phyloP scores from a whole-genome alignment of 1,140 invertebrate genomes.

The Trichogramma pretiosum region DNA sequence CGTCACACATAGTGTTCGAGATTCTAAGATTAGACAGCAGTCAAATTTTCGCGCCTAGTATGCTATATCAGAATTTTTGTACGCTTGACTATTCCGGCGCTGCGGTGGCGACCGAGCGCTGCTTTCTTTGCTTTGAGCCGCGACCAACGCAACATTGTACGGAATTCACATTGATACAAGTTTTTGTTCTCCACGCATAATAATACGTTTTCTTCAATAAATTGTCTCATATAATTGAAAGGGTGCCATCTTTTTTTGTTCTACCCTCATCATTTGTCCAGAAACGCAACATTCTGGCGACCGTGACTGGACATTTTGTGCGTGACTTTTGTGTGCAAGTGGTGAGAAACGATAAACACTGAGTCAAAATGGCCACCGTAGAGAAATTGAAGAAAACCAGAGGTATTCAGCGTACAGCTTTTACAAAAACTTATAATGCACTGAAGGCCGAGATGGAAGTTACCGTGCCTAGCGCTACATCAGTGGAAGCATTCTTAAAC shows the following conservation, averaged over 20 bases:
- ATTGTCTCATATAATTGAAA: not conserved
- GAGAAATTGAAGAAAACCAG: not conserved
- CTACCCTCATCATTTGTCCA: not conserved
- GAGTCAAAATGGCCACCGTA: too few species aligned
- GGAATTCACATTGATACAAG: too few species aligned
- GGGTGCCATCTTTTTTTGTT: not conserved
- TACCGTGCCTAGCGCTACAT: not conserved
- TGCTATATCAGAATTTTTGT: too few species aligned
- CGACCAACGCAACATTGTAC: too few species aligned
- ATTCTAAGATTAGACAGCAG: too few species aligned
- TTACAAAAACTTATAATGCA: not conserved
- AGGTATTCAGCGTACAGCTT: not conserved
- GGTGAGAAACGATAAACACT: not conserved
- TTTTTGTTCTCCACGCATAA: too few species aligned
- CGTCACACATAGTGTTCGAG: too few species aligned
- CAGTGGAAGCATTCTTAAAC: conserved; percentile 3
- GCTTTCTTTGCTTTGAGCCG: too few species aligned
- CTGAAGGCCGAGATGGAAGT: not conserved
- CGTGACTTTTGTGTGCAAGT: not conserved
- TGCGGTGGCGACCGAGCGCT: too few species aligned
- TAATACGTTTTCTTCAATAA: not conserved
- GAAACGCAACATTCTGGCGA: not conserved
- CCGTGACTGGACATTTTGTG: not conserved
- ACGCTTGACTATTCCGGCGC: too few species aligned
- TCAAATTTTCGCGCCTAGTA: too few species aligned